These are phyloP conservation scores for Pogonomyrmex californicus DNA, from an alignment of 1,140 invertebrate genomes.

Conservation along the genomic window DNA sequence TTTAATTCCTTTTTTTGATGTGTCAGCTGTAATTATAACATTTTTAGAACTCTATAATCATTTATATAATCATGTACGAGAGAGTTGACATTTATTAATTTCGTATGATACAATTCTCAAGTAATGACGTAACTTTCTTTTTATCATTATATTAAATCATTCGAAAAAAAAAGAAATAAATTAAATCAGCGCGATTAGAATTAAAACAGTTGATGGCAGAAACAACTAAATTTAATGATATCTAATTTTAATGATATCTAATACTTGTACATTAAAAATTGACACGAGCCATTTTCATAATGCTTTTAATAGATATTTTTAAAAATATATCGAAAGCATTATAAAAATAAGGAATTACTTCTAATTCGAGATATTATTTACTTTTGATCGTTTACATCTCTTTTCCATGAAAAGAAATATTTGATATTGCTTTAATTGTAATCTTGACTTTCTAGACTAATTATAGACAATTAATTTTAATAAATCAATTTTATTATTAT, in stretches of 20 bases:
- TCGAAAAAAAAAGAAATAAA: neutral
- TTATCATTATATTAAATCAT: neutral
- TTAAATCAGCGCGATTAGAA: neutral
- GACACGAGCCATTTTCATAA: neutral
- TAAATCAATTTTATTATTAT: too few relatives aligned
- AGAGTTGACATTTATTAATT: neutral
- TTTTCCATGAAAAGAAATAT: neutral
- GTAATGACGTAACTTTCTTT: neutral
- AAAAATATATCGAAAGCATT: too few relatives aligned
- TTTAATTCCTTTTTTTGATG: neutral
- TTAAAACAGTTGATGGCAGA: neutral
- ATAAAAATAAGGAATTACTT: too few relatives aligned
- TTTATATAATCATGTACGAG: neutral
- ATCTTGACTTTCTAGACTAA: too few relatives aligned
- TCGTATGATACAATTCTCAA: neutral
- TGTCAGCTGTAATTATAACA: conserved; percentile 33
- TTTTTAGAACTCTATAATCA: too few relatives aligned
- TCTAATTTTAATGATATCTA: neutral
- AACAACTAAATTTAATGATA: neutral
- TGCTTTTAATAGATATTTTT: too few relatives aligned
- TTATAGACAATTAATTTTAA: too few relatives aligned
- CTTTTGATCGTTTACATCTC: too few relatives aligned
- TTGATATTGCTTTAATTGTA: too few relatives aligned
- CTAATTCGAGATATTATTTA: too few relatives aligned
- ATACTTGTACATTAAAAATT: neutral